Percentiles rank a stretch among this genome's conserved stretches.
Evolutionary conservation across 2,113 vertebrate genomes (phyloP).

Genomic region (Mesembrinibis cayennensis): DNA sequence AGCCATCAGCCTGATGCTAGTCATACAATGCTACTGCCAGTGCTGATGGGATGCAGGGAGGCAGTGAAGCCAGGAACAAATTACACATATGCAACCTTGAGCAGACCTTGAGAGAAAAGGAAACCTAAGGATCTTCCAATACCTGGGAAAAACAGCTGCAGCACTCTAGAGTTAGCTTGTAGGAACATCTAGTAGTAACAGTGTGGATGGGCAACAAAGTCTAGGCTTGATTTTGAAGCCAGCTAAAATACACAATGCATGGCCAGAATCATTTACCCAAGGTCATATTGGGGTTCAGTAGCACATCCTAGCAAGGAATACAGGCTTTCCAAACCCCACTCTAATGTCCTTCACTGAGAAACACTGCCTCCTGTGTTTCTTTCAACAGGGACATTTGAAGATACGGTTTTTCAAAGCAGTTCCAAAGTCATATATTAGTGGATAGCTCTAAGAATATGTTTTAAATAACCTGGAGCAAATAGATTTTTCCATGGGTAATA

Average conservation of each 20-base stretch:
- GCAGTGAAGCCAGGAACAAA: neutral
- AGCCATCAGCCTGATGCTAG: neutral
- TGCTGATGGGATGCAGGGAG: neutral
- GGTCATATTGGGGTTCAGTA: neutral
- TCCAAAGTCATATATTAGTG: neutral
- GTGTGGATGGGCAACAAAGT: neutral
- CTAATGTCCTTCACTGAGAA: neutral
- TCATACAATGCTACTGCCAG: neutral
- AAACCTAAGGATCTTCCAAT: neutral
- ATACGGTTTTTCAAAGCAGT: neutral
- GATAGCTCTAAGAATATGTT: neutral
- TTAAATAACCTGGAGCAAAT: neutral
- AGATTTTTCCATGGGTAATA: neutral
- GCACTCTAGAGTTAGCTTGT: neutral
- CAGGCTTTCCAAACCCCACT: neutral
- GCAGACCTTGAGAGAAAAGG: neutral
- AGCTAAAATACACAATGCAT: neutral
- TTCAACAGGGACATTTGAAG: neutral
- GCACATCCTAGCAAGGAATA: fast-evolving
- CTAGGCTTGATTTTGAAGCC: neutral
- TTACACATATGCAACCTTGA: neutral
- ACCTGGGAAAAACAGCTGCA: neutral
- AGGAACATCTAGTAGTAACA: neutral
- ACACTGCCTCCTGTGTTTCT: neutral
- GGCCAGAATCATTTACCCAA: neutral